These are phyloP conservation scores for Philotrypesis tridentata DNA, from an alignment of 1,140 invertebrate genomes.

Conservation along the genomic window DNA sequence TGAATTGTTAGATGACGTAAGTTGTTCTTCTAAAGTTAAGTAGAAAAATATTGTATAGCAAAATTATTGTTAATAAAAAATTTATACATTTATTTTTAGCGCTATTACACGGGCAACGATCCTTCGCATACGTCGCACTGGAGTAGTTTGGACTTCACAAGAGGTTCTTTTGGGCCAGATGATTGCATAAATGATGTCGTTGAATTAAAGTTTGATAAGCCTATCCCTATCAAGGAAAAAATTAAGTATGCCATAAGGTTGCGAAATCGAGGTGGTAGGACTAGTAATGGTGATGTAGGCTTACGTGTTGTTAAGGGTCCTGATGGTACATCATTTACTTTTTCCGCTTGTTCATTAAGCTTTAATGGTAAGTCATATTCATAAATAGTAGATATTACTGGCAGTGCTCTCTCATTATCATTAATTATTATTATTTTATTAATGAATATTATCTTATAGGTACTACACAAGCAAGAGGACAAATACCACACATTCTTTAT, in stretches of 20 bases:
- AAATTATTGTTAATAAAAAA: neutral
- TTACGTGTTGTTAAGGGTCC: constrained; percentile 90
- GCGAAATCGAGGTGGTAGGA: constrained; percentile 92
- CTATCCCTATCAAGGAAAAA: constrained; percentile 91
- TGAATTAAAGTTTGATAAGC: constrained; percentile 93
- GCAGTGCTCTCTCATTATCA: neutral
- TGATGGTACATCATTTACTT: constrained; percentile 94
- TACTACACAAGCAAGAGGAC: constrained; percentile 91
- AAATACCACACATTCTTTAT: constrained; percentile 95
- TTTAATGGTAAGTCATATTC: constrained; percentile 84
- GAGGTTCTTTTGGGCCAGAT: constrained; percentile 84
- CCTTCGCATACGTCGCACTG: constrained; percentile 80
- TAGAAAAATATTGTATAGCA: neutral
- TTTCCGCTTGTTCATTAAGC: constrained; percentile 92
- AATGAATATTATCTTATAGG: constrained; percentile 52
- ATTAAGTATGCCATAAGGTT: constrained; percentile 91
- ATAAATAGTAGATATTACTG: neutral
- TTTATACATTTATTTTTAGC: constrained; percentile 57
- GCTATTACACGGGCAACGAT: constrained; percentile 72
- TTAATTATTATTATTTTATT: constrained; percentile 15
- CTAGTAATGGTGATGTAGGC: constrained; percentile 94
- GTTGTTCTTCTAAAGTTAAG: constrained; percentile 56
- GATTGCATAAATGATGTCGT: constrained; percentile 86
- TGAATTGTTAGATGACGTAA: constrained; percentile 89
- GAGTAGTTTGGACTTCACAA: constrained; percentile 83